Conservation (phyloP, 2,113 vertebrate genomes). For the Crypturellus undulatus region DNA sequence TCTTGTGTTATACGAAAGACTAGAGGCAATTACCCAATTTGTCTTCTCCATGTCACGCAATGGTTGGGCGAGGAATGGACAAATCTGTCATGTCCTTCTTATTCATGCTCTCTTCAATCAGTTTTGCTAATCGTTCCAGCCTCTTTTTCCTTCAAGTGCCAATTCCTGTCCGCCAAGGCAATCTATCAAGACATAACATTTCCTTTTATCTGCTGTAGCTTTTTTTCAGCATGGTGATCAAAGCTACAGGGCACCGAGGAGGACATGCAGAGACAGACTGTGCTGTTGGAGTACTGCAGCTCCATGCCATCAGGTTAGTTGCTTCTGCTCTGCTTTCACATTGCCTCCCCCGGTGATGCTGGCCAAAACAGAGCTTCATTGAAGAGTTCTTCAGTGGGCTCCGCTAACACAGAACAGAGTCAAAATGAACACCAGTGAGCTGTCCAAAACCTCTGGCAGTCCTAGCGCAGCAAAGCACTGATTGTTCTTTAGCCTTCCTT, state of each 20-base stretch:
- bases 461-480: background rate
- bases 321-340: background rate
- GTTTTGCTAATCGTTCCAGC: background rate
- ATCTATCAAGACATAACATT: background rate
- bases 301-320: background rate
- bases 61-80: background rate
- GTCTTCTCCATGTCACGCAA: accelerated
- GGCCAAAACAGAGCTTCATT: background rate
- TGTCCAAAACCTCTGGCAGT: background rate
- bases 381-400: background rate
- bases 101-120: background rate
- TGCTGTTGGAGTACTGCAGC: background rate
- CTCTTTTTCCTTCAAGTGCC: background rate
- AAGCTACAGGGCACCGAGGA: background rate
- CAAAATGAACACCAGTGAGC: background rate
- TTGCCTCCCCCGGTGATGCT: background rate
- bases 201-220: background rate
- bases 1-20: background rate
- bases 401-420: background rate
- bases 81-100: background rate
- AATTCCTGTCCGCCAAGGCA: background rate
- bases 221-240: background rate
- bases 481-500: conserved; percentile 51
- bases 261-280: background rate
- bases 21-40: background rate